Evolutionary conservation across 2,113 vertebrate genomes (phyloP).

Genomic region (Phalacrocorax aristotelis): DNA sequence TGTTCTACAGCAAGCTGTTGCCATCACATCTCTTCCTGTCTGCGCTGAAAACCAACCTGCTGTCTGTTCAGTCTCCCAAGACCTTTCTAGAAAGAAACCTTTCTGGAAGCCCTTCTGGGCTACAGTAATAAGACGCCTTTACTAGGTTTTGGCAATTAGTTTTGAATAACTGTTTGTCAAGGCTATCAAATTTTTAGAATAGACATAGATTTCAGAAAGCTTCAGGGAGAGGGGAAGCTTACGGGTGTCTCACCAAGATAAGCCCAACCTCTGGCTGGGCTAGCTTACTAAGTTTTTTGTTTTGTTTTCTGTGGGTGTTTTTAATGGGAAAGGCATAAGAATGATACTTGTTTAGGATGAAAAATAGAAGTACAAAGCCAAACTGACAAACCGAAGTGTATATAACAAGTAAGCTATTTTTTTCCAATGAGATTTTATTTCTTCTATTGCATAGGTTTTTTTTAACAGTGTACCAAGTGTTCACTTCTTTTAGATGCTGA

Average conservation of each 20-base stretch:
- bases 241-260: background rate
- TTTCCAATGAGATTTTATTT: background rate
- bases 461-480: background rate
- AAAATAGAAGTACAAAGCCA: background rate
- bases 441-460: background rate
- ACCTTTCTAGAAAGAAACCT: background rate
- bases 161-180: background rate
- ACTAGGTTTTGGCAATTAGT: background rate
- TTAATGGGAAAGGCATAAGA: background rate
- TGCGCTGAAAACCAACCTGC: background rate
- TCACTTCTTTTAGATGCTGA: background rate
- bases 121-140: background rate
- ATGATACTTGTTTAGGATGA: background rate
- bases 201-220: background rate
- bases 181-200: background rate
- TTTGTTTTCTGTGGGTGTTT: background rate
- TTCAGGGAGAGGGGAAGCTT: background rate
- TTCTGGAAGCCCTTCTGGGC: background rate
- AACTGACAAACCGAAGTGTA: background rate
- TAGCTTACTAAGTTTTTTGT: background rate
- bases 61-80: background rate
- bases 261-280: background rate
- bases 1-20: background rate
- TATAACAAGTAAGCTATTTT: background rate
- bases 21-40: fast-evolving